Base-by-base conservation (phyloP, 2,888 invertebrate species). In the Zootermopsis nevadensis region DNA sequence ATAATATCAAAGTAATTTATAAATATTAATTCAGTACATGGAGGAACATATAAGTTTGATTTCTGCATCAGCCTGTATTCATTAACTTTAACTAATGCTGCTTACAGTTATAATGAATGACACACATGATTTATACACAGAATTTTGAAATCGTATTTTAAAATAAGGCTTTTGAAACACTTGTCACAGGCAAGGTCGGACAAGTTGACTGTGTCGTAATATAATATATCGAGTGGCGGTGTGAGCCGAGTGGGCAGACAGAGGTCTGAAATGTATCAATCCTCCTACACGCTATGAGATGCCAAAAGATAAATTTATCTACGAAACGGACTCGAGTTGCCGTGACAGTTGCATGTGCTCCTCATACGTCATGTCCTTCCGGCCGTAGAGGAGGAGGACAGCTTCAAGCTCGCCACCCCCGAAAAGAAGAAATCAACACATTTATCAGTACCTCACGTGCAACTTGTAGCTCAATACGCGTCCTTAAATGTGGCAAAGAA, bases 311-410 rank as follows among this genome's bases (percentile, higher is more conserved):
- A 79, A 79, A 79, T 79, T 60, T 66, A 79, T 79, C 79, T 27
- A 19, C 35, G 15, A n/a, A 24, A 35, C 38, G 3, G 74, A 77
- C 67, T 83, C 69, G 35, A 77, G 76, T 77, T 81, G 81, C 33
- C 77, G 67, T 67, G 69, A 67, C 81, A 83, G 81, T 81, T 83
- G 81, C 83, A 81, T 83, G 77, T 81, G 77, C 77, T 83, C 48
- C 53, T 30, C 81, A 77, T 72, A 72, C 77, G 83, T 81, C 83
- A 83, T 31, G 66, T 67, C n/a, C 38, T 38, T 83, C 27, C 35
- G 69, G 76, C 69, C 81, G 53, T 66, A 42, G 24, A 7, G 33
- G 35, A 69, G 69, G 19, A 48, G 48, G 19, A n/a, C n/a, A n/a
- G n/a, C n/a, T 48, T 48, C 48, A 60, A 48, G 19, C 19, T 15